Base-by-base conservation (phyloP, 2,797 vertebrate genomes). In the Luscinia luscinia region DNA sequence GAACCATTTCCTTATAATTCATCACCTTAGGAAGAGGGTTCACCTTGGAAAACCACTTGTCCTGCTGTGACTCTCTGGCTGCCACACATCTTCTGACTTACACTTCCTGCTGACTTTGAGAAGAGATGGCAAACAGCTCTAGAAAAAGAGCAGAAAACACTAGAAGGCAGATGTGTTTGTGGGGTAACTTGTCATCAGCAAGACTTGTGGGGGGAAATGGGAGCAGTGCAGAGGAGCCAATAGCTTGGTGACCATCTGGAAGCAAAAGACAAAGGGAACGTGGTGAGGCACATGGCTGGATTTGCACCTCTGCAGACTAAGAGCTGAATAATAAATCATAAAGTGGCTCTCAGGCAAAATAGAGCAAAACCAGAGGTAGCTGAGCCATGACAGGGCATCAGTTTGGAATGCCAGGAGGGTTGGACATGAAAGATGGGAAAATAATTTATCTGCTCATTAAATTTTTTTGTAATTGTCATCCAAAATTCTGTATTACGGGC, bases 211-310 rank as follows among this genome's bases (percentile, higher is more conserved):
- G 24, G n/a, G 30, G 4, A 66, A 55, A 69, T 0, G 1, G 75
- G 21, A 83, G 49, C 57, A 54, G 22, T 14, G 34, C 62, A 69
- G 66, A 52, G 59, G 24, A 75, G 34, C 15, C 92, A 73, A 84
- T 77, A 88, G 82, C 70, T 73, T 79, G 59, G 73, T 84, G 79
- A 67, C 76, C 66, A 76, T 78, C 63, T 90, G 88, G 69, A 91
- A 57, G 20, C 6, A 22, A 79, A 86, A 89, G 77, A 78, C 18
- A 4, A 48, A 92, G 28, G 19, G 59, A 87, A 69, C 0, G 0
- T 28, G 19, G 38, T 4, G 45, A 90, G 43, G 27, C 4, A 3
- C 51, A 22, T 0, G 1, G 41, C 41, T 91, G 83, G 85, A 91
- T 67, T 90, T 91, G 79, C 77, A 93, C 79, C 49, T 90, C 85